Evolutionary conservation across 2,113 vertebrate genomes (phyloP).

Genomic region (Smithornis capensis): DNA sequence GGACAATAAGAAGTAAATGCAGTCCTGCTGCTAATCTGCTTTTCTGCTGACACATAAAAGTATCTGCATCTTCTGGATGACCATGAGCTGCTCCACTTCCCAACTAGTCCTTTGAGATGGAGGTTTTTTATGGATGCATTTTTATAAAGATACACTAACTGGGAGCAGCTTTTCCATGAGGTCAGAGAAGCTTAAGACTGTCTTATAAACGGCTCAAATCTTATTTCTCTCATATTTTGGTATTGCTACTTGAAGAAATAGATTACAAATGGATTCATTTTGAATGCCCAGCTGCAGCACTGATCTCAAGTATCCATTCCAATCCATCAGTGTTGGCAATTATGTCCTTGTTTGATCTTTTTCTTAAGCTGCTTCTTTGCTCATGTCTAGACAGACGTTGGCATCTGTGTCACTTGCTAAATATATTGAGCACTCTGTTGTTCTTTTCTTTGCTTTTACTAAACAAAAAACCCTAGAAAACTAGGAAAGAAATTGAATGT

Average conservation of each 20-base stretch:
- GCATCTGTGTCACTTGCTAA: slow-evolving; percentile 38
- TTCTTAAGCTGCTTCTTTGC: slow-evolving; percentile 19
- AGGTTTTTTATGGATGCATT: background rate
- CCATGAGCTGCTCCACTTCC: background rate
- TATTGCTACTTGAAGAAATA: background rate
- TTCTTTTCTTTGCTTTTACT: background rate
- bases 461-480: background rate
- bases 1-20: background rate
- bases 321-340: slow-evolving; percentile 17
- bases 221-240: background rate
- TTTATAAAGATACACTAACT: background rate
- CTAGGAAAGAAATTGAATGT: background rate
- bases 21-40: background rate
- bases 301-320: slow-evolving; percentile 17
- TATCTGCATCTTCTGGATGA: background rate
- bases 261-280: slow-evolving; percentile 3
- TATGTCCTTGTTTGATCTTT: slow-evolving; percentile 29
- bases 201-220: background rate
- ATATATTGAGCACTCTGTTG: slow-evolving; percentile 3
- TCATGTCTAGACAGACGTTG: slow-evolving; percentile 54
- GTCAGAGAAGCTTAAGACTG: background rate
- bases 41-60: background rate
- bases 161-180: background rate
- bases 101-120: background rate
- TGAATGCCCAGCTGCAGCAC: background rate